Evolutionary conservation across 2,113 vertebrate genomes (phyloP).

Genomic region (Propithecus coquereli): DNA sequence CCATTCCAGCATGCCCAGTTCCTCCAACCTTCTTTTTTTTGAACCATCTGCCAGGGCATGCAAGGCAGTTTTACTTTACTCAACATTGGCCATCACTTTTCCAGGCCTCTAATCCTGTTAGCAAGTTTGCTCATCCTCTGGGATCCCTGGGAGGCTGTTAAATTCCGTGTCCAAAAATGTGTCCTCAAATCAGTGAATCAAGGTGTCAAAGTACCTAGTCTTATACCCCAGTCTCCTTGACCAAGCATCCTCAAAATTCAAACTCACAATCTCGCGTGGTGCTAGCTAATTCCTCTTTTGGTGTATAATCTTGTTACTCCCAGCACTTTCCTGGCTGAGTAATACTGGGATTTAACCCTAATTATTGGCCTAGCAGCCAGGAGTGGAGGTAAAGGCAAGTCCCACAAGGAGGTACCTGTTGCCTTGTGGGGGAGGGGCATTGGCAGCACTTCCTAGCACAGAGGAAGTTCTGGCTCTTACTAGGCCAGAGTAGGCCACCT

Average conservation of each 20-base stretch:
- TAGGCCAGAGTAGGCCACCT: not conserved
- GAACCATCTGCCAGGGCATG: not conserved
- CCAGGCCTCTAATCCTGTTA: not conserved
- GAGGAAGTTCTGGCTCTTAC: not conserved
- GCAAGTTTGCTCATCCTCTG: not conserved
- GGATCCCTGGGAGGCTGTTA: not conserved
- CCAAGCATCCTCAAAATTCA: not conserved
- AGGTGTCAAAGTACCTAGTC: not conserved
- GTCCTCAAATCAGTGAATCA: not conserved
- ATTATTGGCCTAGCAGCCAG: not conserved
- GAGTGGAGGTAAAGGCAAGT: not conserved
- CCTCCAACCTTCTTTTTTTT: not conserved
- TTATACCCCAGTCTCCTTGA: not conserved
- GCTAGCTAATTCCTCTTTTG: conserved; percentile 2
- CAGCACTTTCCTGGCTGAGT: not conserved
- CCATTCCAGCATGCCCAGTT: not conserved
- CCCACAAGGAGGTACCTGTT: not conserved
- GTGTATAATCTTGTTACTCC: not conserved
- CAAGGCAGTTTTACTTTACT: not conserved
- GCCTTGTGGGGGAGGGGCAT: too few species aligned
- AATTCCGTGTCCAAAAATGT: not conserved
- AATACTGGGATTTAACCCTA: not conserved
- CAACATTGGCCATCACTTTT: not conserved
- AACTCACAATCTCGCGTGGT: not conserved
- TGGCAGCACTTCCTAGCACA: not conserved